Percentiles rank a stretch among this genome's conserved stretches.
Conservation (phyloP, 2,888 invertebrate species). For the Thereva unica region DNA sequence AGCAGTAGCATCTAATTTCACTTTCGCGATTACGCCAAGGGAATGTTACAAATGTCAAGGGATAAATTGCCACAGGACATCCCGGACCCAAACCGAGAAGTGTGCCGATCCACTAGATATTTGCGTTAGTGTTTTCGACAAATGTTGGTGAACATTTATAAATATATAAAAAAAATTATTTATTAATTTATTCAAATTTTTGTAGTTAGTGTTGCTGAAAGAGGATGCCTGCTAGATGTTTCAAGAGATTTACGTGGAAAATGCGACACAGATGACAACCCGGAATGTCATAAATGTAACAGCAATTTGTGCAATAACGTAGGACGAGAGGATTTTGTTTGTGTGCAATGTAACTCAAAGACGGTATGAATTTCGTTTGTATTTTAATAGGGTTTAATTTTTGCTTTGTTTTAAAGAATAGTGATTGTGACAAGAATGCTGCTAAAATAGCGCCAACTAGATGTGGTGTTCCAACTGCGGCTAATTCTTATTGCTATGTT, state of each 20-base stretch:
- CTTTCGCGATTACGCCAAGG: too few relatives aligned
- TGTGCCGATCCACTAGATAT: too few relatives aligned
- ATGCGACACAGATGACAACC: constrained; percentile 36
- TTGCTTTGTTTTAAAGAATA: constrained; percentile 43
- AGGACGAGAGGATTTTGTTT: constrained; percentile 49
- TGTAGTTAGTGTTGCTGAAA: too few relatives aligned
- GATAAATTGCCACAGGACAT: too few relatives aligned
- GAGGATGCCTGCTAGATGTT: too few relatives aligned
- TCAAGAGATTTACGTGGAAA: constrained; percentile 15
- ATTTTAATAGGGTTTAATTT: background rate
- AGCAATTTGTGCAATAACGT: constrained; percentile 51
- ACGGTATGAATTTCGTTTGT: constrained; percentile 44
- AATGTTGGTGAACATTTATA: too few relatives aligned
- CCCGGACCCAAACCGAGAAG: too few relatives aligned
- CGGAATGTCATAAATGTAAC: constrained; percentile 52
- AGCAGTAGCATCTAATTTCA: too few relatives aligned
- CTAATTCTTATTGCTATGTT: constrained; percentile 53
- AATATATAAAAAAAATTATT: too few relatives aligned
- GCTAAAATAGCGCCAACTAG: constrained; percentile 43
- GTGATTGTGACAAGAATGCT: constrained; percentile 45
- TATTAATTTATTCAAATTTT: too few relatives aligned
- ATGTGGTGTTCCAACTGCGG: constrained; percentile 49
- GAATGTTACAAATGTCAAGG: too few relatives aligned
- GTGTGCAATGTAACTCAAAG: constrained; percentile 51
- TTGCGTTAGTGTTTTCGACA: too few relatives aligned